These are phyloP conservation scores for Burhinus bistriatus DNA, from an alignment of 2,113 vertebrate species.

Conservation along the genomic window DNA sequence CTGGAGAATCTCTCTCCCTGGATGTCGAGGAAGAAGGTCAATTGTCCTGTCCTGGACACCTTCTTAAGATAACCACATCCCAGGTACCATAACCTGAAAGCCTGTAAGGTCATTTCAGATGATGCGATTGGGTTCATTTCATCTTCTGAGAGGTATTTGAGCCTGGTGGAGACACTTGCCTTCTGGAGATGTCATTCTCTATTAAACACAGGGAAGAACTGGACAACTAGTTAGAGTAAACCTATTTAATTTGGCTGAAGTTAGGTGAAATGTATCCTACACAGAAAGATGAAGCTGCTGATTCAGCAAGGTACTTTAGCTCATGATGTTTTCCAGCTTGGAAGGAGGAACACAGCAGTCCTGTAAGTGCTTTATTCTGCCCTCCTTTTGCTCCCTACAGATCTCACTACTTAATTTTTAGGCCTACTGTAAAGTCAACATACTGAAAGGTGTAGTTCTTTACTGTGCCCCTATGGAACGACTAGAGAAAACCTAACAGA, in stretches of 20 bases:
- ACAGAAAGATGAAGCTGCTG: neutral
- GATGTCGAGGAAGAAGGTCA: neutral
- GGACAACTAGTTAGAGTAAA: neutral
- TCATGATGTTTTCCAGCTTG: neutral
- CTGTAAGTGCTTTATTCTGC: neutral
- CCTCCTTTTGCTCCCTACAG: neutral
- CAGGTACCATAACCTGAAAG: neutral
- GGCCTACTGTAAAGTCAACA: neutral
- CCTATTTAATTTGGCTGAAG: neutral
- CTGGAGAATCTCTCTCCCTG: neutral
- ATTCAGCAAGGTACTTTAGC: neutral
- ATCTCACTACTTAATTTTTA: neutral
- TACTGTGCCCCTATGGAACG: neutral
- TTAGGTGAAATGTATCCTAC: neutral
- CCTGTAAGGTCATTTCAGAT: neutral
- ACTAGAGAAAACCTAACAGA: neutral
- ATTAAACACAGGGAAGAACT: neutral
- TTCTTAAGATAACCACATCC: neutral
- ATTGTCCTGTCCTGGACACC: neutral
- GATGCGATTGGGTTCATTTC: neutral
- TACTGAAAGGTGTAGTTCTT: neutral
- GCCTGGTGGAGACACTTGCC: neutral
- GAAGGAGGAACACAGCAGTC: neutral
- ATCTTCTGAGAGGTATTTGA: neutral
- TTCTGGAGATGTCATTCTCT: neutral